A percentile compares a stretch with the other conserved stretches of the same genome.
Evolutionary conservation across 64 coral and sea anemone genomes (phyloP).

Genomic region (Actinia tenebrosa): DNA sequence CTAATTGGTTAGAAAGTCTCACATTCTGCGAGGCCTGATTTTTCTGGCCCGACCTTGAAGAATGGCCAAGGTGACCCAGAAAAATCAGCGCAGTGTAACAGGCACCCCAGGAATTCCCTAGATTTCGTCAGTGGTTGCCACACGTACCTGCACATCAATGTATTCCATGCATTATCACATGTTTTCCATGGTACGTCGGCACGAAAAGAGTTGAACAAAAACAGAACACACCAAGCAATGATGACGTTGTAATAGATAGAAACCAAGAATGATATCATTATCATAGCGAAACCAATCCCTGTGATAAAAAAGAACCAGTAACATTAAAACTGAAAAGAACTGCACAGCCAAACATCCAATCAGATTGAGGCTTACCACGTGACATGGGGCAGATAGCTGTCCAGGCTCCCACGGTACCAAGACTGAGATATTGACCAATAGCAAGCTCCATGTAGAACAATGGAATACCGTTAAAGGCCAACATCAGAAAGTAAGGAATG

Average conservation of each 20-base stretch:
- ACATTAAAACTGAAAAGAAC: too few relatives aligned
- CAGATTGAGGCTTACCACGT: neutral
- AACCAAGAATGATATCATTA: conserved; percentile 58
- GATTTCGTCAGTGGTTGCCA: too few relatives aligned
- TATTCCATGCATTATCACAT: conserved; percentile 59
- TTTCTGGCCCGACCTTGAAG: too few relatives aligned
- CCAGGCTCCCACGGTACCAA: conserved; percentile 61
- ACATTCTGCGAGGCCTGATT: too few relatives aligned
- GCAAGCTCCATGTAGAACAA: conserved; percentile 61
- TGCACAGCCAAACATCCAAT: neutral
- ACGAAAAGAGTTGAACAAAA: conserved; percentile 50
- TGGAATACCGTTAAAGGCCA: conserved; percentile 66
- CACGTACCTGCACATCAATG: conserved; percentile 21
- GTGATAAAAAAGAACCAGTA: neutral
- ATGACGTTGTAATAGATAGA: conserved; percentile 66
- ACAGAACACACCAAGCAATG: conserved; percentile 68
- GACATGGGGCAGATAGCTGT: conserved; percentile 55
- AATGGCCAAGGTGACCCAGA: too few relatives aligned
- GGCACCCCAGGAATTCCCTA: too few relatives aligned
- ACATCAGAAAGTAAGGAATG: conserved; percentile 68
- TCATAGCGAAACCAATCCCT: conserved; percentile 70
- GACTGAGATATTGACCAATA: conserved; percentile 66
- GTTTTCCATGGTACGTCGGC: conserved; percentile 68
- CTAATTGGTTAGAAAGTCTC: too few relatives aligned
- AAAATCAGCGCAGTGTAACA: neutral